These are phyloP conservation scores for Elysia chlorotica DNA, from an alignment of 1,140 invertebrate genomes.

Conservation along the genomic window DNA sequence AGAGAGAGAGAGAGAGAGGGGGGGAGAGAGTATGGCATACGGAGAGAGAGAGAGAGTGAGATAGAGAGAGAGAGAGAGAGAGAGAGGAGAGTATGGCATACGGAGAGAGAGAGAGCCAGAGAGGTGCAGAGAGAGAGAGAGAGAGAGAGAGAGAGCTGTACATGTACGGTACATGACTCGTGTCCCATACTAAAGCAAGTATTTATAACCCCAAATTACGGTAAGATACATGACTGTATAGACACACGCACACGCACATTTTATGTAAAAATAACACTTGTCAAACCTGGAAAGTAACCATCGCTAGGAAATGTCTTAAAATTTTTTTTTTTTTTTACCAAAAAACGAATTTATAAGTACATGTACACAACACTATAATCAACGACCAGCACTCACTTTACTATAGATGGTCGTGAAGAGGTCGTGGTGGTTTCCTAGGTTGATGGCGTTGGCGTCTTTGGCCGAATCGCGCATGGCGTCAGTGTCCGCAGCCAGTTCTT, in stretches of 20 bases:
- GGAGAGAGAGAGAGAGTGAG: neutral
- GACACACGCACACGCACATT: too few species aligned
- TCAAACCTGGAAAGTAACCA: too few species aligned
- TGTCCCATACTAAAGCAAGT: too few species aligned
- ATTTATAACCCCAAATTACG: too few species aligned
- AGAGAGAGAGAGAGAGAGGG: neutral
- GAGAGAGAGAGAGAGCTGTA: neutral
- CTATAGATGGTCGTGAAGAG: slow-evolving; percentile 91
- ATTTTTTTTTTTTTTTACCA: neutral
- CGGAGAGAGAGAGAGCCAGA: neutral
- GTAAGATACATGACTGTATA: too few species aligned
- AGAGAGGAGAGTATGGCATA: neutral
- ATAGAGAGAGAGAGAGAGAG: neutral
- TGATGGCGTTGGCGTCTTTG: slow-evolving; percentile 72
- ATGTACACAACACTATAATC: too few species aligned
- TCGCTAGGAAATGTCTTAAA: too few species aligned
- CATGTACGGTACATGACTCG: too few species aligned
- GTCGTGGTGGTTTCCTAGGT: slow-evolving; percentile 85
- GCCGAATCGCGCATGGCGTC: slow-evolving; percentile 65
- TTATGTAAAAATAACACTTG: too few species aligned
- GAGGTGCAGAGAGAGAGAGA: neutral
- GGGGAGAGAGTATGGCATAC: neutral
- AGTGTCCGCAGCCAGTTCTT: slow-evolving; percentile 69
- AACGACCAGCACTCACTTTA: slow-evolving; percentile 69
- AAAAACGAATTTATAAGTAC: neutral